Conservation (phyloP, 1,140 invertebrate species). For the Latrodectus geometricus region DNA sequence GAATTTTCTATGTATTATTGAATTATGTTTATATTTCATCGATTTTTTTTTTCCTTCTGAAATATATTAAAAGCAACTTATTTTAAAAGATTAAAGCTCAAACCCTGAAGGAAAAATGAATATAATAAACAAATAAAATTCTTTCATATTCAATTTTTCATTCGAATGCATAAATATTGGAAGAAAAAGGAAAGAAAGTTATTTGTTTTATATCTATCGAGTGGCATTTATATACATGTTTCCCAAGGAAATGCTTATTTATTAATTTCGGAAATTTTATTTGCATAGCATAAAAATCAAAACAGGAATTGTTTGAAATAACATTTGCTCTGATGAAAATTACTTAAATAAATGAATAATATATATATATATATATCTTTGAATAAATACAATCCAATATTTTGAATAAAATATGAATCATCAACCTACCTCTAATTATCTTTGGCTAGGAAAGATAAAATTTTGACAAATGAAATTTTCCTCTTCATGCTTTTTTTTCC, state of each 20-base stretch:
- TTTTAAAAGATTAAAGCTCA: conserved; percentile 7
- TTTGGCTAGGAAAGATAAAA: neutral
- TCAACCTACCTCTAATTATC: conserved; percentile 25
- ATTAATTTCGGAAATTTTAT: conserved; percentile 17
- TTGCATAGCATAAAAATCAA: conserved; percentile 2
- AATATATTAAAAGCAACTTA: conserved; percentile 41
- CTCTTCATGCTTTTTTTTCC: neutral
- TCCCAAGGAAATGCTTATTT: neutral
- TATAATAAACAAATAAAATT: no score
- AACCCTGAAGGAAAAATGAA: neutral
- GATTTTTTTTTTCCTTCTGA: neutral
- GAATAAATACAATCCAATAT: neutral
- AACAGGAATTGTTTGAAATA: neutral
- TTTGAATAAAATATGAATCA: neutral
- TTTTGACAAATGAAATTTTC: conserved; percentile 23
- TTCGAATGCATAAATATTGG: neutral
- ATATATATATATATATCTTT: neutral
- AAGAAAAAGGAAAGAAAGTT: conserved; percentile 11
- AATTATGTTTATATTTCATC: conserved; percentile 37
- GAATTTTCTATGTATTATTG: conserved; percentile 3
- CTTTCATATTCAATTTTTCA: no score
- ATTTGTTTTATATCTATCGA: neutral
- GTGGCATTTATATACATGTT: neutral
- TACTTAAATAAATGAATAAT: conserved; percentile 24
- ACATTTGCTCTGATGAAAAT: conserved; percentile 12